Percentiles rank a stretch among this genome's conserved stretches.
phyloP scores from a whole-genome alignment of 37 sponge, comb jelly and placozoan species.

The Aphrocallistes beatrix region DNA sequence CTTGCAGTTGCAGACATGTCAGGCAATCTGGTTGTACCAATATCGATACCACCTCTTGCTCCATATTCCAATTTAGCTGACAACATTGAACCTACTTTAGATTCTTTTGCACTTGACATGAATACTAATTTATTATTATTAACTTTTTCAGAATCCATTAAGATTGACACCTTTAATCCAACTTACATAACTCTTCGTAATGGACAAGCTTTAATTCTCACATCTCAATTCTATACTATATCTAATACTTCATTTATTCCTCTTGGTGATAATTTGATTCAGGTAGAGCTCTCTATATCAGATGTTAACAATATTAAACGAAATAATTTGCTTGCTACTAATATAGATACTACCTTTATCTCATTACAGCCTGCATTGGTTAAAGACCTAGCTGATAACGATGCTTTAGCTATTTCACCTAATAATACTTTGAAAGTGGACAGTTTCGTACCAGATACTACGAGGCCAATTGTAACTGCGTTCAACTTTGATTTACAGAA shows the following conservation, averaged over 20 bases:
- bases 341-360: slow-evolving; percentile 33
- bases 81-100: slow-evolving; percentile 53
- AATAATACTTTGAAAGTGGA: slow-evolving; percentile 25
- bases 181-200: slow-evolving; percentile 47
- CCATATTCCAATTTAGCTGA: slow-evolving; percentile 49
- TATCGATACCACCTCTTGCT: slow-evolving; percentile 22
- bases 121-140: slow-evolving; percentile 36
- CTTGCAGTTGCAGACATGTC: slow-evolving; percentile 58
- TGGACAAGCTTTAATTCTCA: not conserved
- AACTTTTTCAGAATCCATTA: slow-evolving; percentile 60
- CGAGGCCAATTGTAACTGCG: slow-evolving; percentile 30
- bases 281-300: slow-evolving; percentile 30
- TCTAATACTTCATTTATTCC: slow-evolving; percentile 22
- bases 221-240: slow-evolving; percentile 34
- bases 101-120: slow-evolving; percentile 42
- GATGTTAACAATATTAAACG: slow-evolving; percentile 59
- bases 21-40: slow-evolving; percentile 25
- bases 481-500: slow-evolving; percentile 55
- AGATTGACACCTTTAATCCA: slow-evolving; percentile 29
- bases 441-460: slow-evolving; percentile 44
- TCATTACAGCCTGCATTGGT: slow-evolving; percentile 39
- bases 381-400: slow-evolving; percentile 68
- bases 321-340: slow-evolving; percentile 33
- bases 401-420: slow-evolving; percentile 38
- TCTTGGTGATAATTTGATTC: slow-evolving; percentile 20